These are phyloP conservation scores for Hylia prasina DNA, from an alignment of 2,113 vertebrate genomes.

Conservation along the genomic window DNA sequence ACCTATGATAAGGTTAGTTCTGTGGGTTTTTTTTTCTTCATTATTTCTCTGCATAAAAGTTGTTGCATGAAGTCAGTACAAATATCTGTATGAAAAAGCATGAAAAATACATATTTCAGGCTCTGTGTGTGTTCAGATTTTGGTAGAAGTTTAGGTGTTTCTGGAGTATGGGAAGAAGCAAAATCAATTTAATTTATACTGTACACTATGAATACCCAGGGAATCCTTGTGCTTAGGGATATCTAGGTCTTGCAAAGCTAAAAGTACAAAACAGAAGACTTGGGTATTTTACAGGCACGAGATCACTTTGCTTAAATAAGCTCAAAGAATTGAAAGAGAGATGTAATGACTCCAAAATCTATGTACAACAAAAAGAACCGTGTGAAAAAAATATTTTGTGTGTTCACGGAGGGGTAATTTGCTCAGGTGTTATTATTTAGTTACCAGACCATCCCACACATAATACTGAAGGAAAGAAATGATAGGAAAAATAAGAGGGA, in stretches of 20 bases:
- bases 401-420: neutral
- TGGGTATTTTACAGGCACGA: neutral
- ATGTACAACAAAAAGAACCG: neutral
- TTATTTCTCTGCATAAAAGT: neutral
- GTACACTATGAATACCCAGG: neutral
- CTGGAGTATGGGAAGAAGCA: neutral
- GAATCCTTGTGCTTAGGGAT: neutral
- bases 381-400: neutral
- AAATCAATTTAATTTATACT: neutral
- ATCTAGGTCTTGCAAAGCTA: neutral
- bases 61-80: neutral
- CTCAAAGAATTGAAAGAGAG: neutral
- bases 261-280: neutral
- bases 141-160: neutral
- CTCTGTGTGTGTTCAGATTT: neutral
- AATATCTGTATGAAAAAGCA: neutral
- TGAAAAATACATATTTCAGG: neutral
- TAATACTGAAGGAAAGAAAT: neutral
- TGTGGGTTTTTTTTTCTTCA: neutral
- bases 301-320: neutral
- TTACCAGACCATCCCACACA: neutral
- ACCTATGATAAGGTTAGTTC: slow-evolving; percentile 24
- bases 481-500: neutral
- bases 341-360: neutral
- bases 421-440: neutral